These are phyloP conservation scores for Sander vitreus DNA, from an alignment of 2,113 vertebrate genomes.

Conservation along the genomic window DNA sequence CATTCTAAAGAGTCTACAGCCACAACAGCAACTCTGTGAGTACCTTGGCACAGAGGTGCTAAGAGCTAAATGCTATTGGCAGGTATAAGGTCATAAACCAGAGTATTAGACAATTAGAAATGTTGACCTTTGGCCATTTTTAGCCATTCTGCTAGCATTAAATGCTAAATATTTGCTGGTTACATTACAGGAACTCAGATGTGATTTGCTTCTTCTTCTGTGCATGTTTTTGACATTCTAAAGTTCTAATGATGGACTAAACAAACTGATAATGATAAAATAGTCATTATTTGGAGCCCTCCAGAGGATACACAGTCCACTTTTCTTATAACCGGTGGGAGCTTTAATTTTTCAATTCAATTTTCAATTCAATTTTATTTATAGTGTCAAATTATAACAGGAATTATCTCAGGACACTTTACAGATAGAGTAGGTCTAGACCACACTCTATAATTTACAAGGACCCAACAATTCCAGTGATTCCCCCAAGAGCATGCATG, in stretches of 20 bases:
- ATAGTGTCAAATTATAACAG: too few relatives aligned
- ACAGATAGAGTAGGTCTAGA: too few relatives aligned
- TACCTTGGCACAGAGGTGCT: not conserved
- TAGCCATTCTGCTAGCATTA: too few relatives aligned
- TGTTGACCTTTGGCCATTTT: too few relatives aligned
- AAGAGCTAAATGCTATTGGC: slow-evolving; percentile 2
- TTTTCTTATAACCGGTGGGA: not conserved
- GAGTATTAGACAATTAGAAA: not conserved
- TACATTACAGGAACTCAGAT: too few relatives aligned
- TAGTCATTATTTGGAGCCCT: not conserved
- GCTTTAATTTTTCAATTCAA: too few relatives aligned
- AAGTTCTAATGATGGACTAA: not conserved
- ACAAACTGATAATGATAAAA: not conserved
- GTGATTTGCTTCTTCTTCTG: not conserved
- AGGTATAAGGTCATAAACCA: not conserved
- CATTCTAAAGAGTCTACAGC: not conserved
- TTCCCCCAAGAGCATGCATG: too few relatives aligned
- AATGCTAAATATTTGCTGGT: too few relatives aligned
- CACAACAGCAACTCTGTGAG: slow-evolving; percentile 2
- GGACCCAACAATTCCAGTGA: too few relatives aligned
- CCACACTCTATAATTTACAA: too few relatives aligned
- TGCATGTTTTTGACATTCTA: not conserved
- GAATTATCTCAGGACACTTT: too few relatives aligned
- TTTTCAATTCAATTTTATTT: too few relatives aligned
- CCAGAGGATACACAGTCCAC: not conserved